A percentile compares a stretch with the other conserved stretches of the same genome.
These are phyloP conservation scores for Nasonovia ribisnigri DNA, from an alignment of 2,888 invertebrate genomes.

Conservation along the genomic window DNA sequence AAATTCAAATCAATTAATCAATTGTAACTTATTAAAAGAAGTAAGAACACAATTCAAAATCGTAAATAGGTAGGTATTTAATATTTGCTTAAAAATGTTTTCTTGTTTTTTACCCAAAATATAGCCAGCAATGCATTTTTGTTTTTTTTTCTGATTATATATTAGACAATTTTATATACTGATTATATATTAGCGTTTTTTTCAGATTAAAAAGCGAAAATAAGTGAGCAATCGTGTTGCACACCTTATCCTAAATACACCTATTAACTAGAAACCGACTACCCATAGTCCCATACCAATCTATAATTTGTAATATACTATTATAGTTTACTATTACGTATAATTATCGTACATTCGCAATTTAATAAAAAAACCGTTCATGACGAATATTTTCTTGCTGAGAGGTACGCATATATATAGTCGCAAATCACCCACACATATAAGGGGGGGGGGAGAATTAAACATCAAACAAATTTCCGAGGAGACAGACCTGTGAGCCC, in stretches of 20 bases:
- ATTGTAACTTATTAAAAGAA: neutral
- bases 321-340: too few relatives aligned
- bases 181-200: neutral
- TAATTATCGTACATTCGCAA: too few relatives aligned
- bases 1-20: neutral
- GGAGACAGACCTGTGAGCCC: too few relatives aligned
- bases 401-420: neutral
- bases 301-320: too few relatives aligned
- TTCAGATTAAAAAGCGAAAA: too few relatives aligned
- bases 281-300: neutral
- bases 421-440: too few relatives aligned
- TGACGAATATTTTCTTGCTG: neutral
- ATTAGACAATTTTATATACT: too few relatives aligned
- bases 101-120: neutral
- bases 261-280: neutral
- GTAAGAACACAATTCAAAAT: neutral
- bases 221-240: neutral
- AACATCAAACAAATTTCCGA: too few relatives aligned
- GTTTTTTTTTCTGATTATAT: neutral
- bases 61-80: neutral
- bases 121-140: neutral
- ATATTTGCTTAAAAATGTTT: neutral
- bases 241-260: too few relatives aligned
- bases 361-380: neutral
- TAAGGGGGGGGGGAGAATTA: too few relatives aligned